Percentiles rank a stretch among this genome's conserved stretches.
These are phyloP conservation scores for Spinibarbus caldwelli DNA, from an alignment of 2,797 vertebrate genomes.

Conservation along the genomic window DNA sequence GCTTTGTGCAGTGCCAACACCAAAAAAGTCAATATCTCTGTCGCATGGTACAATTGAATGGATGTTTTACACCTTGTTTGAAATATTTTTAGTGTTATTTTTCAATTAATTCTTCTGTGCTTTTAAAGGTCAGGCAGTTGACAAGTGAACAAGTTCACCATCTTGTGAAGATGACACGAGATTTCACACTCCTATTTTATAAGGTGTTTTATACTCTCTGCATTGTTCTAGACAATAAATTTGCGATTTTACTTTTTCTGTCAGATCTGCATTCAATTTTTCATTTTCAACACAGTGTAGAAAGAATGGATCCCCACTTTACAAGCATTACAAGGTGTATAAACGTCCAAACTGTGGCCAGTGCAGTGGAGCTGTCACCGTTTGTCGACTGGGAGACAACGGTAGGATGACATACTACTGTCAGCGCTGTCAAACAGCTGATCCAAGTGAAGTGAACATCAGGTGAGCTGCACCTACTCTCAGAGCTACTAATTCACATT, in stretches of 20 bases:
- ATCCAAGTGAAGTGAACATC: slow-evolving; percentile 76
- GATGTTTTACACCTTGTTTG: slow-evolving; percentile 1
- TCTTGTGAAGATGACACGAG: slow-evolving; percentile 90
- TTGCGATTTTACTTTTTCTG: background rate
- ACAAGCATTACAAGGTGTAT: slow-evolving; percentile 90
- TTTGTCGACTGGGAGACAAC: slow-evolving; percentile 89
- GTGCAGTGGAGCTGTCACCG: slow-evolving; percentile 81
- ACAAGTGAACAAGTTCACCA: slow-evolving; percentile 79
- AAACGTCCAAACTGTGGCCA: slow-evolving; percentile 81
- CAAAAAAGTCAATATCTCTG: background rate
- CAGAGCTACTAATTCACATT: background rate
- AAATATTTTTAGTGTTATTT: slow-evolving; percentile 5
- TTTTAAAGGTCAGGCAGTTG: slow-evolving; percentile 84
- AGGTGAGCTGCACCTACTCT: slow-evolving; percentile 74
- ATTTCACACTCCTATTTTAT: slow-evolving; percentile 94
- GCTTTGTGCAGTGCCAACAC: slow-evolving; percentile 4
- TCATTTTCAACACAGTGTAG: slow-evolving; percentile 77
- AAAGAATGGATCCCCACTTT: slow-evolving; percentile 80
- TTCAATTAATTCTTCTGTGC: background rate
- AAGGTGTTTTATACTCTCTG: slow-evolving; percentile 77
- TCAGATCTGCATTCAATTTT: background rate
- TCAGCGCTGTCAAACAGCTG: slow-evolving; percentile 83
- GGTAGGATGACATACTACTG: slow-evolving; percentile 96
- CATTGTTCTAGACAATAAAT: background rate
- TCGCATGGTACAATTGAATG: background rate